Evolutionary conservation across 2,113 vertebrate species (phyloP).

Genomic region (Seriola quinqueradiata): DNA sequence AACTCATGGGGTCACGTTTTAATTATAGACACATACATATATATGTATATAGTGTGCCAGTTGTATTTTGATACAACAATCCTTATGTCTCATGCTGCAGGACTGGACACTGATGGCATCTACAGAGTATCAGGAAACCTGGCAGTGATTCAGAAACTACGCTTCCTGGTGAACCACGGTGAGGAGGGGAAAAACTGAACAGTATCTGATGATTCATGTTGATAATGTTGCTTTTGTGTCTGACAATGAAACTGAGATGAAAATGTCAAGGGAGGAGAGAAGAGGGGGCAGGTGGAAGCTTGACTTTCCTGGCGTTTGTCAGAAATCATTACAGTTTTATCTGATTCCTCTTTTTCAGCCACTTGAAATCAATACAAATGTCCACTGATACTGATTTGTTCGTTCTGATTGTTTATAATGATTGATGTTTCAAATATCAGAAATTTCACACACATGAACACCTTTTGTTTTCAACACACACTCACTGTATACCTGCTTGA

Average conservation of each 20-base stretch:
- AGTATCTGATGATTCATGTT: background rate
- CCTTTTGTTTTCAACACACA: background rate
- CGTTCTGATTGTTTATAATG: background rate
- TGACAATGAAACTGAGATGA: background rate
- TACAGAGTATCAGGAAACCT: conserved; percentile 94
- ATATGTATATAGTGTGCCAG: background rate
- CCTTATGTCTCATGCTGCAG: conserved; percentile 72
- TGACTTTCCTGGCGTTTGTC: background rate
- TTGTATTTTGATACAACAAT: background rate
- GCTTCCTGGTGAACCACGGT: conserved; percentile 93
- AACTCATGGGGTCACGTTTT: background rate
- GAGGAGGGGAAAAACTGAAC: conserved; percentile 54
- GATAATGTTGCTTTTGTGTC: background rate
- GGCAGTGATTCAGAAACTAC: conserved; percentile 93
- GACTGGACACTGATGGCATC: conserved; percentile 92
- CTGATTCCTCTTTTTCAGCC: conserved; percentile 11
- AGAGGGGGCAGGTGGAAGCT: background rate
- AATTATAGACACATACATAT: no score
- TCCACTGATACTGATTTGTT: conserved; percentile 7
- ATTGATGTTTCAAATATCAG: background rate
- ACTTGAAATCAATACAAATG: background rate
- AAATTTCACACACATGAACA: background rate
- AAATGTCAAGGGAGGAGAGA: background rate
- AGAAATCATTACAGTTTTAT: background rate
- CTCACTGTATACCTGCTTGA: conserved; percentile 10